phyloP scores from a whole-genome alignment of 2,113 vertebrate species.

The Campylorhamphus procurvoides region DNA sequence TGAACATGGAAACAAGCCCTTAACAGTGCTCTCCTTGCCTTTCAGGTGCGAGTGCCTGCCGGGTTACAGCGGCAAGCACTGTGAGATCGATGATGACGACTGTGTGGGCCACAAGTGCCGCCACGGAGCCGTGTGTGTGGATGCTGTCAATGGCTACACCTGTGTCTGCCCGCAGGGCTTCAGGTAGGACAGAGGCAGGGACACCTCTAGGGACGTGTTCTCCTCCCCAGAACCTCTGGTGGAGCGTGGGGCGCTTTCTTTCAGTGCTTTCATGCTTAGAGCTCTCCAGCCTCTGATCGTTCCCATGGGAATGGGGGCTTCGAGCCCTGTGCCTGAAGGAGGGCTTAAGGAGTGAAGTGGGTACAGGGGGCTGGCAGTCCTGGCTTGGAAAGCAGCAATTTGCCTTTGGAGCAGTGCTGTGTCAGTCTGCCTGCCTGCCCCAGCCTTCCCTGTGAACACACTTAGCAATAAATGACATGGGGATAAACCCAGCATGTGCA shows the following conservation, averaged over 20 bases:
- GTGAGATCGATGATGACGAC: slow-evolving; percentile 89
- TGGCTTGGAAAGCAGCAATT: neutral
- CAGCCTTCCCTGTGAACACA: neutral
- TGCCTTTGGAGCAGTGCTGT: neutral
- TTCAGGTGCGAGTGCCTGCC: slow-evolving; percentile 92
- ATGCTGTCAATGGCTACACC: slow-evolving; percentile 91
- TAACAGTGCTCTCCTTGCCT: neutral
- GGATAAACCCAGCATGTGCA: neutral
- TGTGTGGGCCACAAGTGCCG: slow-evolving; percentile 91
- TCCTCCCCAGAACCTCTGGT: neutral
- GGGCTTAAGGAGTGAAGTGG: neutral
- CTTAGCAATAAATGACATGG: neutral
- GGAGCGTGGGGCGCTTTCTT: neutral
- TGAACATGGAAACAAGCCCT: neutral
- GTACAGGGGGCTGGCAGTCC: neutral
- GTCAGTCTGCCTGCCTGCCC: neutral
- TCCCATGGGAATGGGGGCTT: accelerated
- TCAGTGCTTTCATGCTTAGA: neutral
- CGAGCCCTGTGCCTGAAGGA: neutral
- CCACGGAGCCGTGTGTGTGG: slow-evolving; percentile 90
- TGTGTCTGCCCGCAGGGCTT: slow-evolving; percentile 94
- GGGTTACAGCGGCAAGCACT: slow-evolving; percentile 91
- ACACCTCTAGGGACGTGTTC: neutral
- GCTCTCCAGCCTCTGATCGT: neutral
- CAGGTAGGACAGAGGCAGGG: slow-evolving; percentile 79